Conservation (phyloP, 2,797 vertebrate genomes). For the Oophaga sylvatica region DNA sequence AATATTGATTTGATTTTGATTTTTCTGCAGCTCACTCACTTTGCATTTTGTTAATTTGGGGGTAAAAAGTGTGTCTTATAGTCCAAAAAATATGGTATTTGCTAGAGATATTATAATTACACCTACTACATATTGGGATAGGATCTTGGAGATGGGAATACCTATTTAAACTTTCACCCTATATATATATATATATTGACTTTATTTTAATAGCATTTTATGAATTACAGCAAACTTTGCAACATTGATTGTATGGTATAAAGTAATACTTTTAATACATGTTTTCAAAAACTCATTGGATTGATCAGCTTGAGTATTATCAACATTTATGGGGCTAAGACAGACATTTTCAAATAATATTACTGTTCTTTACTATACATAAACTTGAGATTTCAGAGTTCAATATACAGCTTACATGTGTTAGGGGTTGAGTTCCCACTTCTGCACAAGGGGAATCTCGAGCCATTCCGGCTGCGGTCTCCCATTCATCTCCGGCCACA, state of each 20-base stretch:
- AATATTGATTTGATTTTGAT: no score
- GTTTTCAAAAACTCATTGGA: not conserved
- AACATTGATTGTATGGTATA: not conserved
- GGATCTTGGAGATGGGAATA: no score
- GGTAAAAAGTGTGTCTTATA: no score
- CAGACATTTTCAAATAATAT: not conserved
- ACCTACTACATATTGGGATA: no score
- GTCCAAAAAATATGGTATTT: no score
- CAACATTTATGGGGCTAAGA: not conserved
- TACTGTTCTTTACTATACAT: not conserved
- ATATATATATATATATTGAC: not conserved
- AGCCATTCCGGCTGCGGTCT: no score
- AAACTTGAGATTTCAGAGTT: not conserved
- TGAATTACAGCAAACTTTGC: not conserved
- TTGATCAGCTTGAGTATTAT: not conserved
- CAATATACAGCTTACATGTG: not conserved
- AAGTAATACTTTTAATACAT: not conserved
- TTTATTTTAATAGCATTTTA: not conserved
- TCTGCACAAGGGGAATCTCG: no score
- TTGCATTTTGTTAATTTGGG: no score
- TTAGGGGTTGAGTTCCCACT: no score
- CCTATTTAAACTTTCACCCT: not conserved
- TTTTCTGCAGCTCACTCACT: no score
- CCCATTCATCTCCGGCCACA: no score
- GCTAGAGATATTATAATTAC: no score